phyloP scores from a whole-genome alignment of 1,140 invertebrate species.

The Nebria ingens region DNA sequence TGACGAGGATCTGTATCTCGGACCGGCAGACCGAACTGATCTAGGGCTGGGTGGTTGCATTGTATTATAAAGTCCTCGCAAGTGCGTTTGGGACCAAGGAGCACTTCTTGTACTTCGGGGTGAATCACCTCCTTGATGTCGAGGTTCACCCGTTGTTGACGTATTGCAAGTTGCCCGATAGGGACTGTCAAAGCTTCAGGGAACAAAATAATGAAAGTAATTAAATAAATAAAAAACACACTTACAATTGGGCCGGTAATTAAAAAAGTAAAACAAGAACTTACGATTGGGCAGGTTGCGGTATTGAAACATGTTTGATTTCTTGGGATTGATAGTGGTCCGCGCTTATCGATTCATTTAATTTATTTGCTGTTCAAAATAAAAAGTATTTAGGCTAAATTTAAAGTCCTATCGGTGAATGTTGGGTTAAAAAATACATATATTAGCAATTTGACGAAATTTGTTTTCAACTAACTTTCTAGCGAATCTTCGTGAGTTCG shows the following conservation, averaged over 20 bases:
- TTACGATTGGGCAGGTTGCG: slow-evolving; percentile 47
- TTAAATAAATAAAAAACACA: slow-evolving; percentile 12
- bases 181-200: slow-evolving; percentile 36
- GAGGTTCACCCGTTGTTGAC: slow-evolving; percentile 28
- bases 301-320: slow-evolving; percentile 48
- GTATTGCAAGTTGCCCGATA: slow-evolving; percentile 41
- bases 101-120: slow-evolving; percentile 73
- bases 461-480: slow-evolving; percentile 30
- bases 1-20: slow-evolving; percentile 44
- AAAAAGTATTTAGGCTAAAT: too few species aligned
- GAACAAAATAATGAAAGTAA: background rate
- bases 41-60: slow-evolving; percentile 49
- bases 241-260: slow-evolving; percentile 18
- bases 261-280: slow-evolving; percentile 22
- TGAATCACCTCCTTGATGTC: slow-evolving; percentile 46
- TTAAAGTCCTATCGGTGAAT: background rate
- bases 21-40: slow-evolving; percentile 53
- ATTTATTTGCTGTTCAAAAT: slow-evolving; percentile 42
- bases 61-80: slow-evolving; percentile 57
- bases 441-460: slow-evolving; percentile 32
- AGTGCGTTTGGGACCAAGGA: slow-evolving; percentile 63
- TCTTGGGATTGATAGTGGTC: slow-evolving; percentile 40
- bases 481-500: slow-evolving; percentile 57
- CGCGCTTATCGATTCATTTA: slow-evolving; percentile 44
- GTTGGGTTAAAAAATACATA: slow-evolving; percentile 26